phyloP scores from a whole-genome alignment of 2,888 invertebrate genomes.

The Atethmia centrago region DNA sequence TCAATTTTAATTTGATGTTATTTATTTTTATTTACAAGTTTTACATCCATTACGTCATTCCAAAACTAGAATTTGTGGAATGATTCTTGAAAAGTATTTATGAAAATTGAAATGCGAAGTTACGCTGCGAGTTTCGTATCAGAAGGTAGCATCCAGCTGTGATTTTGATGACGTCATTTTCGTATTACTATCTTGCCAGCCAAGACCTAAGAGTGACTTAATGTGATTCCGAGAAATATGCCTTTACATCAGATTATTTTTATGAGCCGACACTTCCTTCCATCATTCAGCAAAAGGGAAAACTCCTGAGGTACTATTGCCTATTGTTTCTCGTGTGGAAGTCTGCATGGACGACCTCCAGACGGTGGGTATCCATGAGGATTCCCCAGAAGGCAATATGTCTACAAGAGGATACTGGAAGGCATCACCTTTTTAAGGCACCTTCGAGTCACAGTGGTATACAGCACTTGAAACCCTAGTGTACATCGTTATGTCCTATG shows the following conservation, averaged over 20 bases:
- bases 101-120: neutral
- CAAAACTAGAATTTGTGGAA: neutral
- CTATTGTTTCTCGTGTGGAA: neutral
- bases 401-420: neutral
- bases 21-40: conserved; percentile 14
- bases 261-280: no score
- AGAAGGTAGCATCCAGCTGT: neutral
- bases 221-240: conserved; percentile 6
- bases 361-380: neutral
- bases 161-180: conserved; percentile 14
- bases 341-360: neutral
- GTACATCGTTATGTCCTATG: neutral
- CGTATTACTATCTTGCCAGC: conserved; percentile 6
- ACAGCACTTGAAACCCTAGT: conserved; percentile 7
- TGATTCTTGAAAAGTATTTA: neutral
- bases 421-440: neutral
- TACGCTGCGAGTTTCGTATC: neutral
- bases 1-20: neutral
- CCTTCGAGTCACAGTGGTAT: neutral
- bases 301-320: neutral
- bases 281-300: no score
- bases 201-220: neutral
- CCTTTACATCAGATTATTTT: conserved; percentile 3
- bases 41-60: conserved; percentile 9
- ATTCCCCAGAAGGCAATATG: neutral